Percentiles rank a stretch among this genome's conserved stretches.
Evolutionary conservation across 2,797 vertebrate genomes (phyloP).

Genomic region (Gymnopithys bicolor): DNA sequence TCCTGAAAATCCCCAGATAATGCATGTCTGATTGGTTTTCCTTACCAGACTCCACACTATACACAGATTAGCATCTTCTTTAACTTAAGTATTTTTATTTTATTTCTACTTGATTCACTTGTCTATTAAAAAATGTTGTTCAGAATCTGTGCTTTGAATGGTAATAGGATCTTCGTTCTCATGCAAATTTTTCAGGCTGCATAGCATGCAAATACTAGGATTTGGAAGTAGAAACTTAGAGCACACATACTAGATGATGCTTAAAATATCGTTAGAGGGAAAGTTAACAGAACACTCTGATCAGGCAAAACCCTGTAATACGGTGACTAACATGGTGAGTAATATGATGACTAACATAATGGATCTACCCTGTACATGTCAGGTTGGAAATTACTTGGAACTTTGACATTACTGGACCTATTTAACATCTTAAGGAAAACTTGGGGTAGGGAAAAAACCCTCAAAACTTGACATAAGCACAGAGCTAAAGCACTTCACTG

Average conservation of each 20-base stretch:
- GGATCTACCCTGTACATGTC: not conserved
- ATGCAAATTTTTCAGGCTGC: conserved; percentile 2
- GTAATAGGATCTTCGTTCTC: conserved; percentile 22
- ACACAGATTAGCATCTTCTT: not conserved
- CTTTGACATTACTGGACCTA: not conserved
- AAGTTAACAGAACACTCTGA: not conserved
- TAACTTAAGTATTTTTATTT: conserved; percentile 17
- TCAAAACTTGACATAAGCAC: not conserved
- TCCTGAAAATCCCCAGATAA: not conserved
- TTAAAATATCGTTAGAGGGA: not conserved
- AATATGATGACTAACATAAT: not conserved
- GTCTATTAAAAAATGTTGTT: conserved; percentile 36
- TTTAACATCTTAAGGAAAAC: not conserved
- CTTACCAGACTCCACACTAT: not conserved
- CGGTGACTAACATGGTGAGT: not conserved
- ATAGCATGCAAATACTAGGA: not conserved
- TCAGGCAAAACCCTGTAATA: not conserved
- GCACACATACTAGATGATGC: not conserved
- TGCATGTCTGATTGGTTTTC: not conserved
- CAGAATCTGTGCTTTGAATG: conserved; percentile 11
- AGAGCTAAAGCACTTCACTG: not conserved
- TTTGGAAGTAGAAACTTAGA: not conserved
- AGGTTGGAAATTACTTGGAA: not conserved
- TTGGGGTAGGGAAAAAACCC: fast-evolving
- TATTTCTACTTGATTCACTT: conserved; percentile 10